Evolutionary conservation across 2,113 vertebrate genomes (phyloP).

Genomic region (Mormyrus lacerda): DNA sequence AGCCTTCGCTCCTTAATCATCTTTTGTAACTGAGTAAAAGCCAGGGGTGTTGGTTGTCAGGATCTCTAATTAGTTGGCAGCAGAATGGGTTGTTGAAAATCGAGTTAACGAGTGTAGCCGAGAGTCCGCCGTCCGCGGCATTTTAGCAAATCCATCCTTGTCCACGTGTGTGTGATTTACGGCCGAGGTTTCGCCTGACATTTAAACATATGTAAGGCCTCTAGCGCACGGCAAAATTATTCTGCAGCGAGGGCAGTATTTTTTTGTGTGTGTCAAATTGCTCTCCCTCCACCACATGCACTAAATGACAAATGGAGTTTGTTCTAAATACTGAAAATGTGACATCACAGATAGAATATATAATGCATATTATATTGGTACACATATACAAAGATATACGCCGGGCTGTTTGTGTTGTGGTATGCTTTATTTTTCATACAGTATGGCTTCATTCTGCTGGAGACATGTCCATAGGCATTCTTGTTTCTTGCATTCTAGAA

Average conservation of each 20-base stretch:
- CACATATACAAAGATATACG: not conserved
- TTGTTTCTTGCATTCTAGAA: not conserved
- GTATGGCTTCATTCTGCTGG: not conserved
- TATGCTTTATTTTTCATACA: not conserved
- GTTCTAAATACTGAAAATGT: not conserved
- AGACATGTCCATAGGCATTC: not conserved
- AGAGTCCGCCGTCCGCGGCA: not conserved
- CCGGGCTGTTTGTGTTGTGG: not conserved
- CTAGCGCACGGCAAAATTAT: not conserved
- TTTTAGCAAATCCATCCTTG: not conserved
- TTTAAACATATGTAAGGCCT: not conserved
- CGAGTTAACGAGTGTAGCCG: not conserved
- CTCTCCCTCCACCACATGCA: not conserved
- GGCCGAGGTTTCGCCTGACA: not conserved
- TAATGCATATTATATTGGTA: not conserved
- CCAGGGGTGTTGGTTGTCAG: not conserved
- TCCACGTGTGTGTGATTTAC: not conserved
- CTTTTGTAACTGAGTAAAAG: not conserved
- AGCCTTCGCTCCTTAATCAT: not conserved
- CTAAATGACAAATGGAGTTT: not conserved
- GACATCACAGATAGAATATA: not conserved
- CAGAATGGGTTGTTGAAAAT: not conserved
- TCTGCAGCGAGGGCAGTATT: not conserved
- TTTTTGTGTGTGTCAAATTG: not conserved
- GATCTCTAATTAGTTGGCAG: not conserved